phyloP scores from a whole-genome alignment of 2,888 invertebrate genomes.

The Brachyopa scutellaris region DNA sequence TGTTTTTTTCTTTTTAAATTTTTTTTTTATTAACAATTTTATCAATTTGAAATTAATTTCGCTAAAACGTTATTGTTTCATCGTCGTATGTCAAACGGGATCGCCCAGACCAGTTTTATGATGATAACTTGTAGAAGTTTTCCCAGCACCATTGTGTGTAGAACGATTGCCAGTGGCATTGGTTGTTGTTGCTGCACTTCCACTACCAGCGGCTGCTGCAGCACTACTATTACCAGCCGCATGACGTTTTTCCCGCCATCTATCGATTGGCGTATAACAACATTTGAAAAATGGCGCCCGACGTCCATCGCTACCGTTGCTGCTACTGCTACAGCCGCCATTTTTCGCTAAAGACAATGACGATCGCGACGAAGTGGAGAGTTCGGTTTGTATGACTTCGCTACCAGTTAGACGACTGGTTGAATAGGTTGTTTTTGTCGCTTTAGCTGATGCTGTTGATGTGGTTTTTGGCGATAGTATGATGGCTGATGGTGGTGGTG shows the following conservation, averaged over 20 bases:
- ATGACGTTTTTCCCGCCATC: conserved; percentile 79
- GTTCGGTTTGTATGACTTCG: conserved; percentile 79
- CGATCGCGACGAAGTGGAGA: conserved; percentile 77
- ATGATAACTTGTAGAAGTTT: conserved; percentile 46
- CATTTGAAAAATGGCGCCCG: conserved; percentile 80
- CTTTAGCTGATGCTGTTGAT: conserved; percentile 55
- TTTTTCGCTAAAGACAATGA: conserved; percentile 75
- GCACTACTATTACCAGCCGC: conserved; percentile 50
- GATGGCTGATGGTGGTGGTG: conserved; percentile 70
- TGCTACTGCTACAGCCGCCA: conserved; percentile 74
- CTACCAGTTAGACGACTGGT: conserved; percentile 78
- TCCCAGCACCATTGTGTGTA: conserved; percentile 38
- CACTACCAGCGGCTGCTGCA: conserved; percentile 39
- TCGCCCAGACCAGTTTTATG: conserved; percentile 70
- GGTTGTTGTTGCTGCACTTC: conserved; percentile 49
- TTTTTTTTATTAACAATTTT: conserved; percentile 41
- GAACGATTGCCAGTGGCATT: conserved; percentile 42
- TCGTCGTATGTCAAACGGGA: conserved; percentile 76
- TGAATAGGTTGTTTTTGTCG: conserved; percentile 60
- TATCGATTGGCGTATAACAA: conserved; percentile 81
- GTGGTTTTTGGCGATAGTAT: conserved; percentile 27
- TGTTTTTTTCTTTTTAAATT: not conserved
- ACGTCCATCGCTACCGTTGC: conserved; percentile 75
- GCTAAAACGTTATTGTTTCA: conserved; percentile 73
- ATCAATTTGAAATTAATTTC: conserved; percentile 61